Base-by-base conservation (phyloP, 92 coral and sea anemone genomes). In the Phenganax stokvisi region DNA sequence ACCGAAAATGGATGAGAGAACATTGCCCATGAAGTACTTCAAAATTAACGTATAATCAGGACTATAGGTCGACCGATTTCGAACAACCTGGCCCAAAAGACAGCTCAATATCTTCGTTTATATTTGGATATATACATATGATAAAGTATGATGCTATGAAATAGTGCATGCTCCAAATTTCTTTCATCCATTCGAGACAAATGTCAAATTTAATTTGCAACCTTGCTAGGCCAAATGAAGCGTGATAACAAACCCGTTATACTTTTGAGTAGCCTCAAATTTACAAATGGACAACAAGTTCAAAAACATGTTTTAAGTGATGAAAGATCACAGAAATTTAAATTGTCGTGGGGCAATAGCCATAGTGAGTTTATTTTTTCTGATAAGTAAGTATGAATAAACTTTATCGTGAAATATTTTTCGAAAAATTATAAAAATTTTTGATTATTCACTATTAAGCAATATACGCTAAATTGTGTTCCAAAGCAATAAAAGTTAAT, bases 221-320 rank as follows among this genome's bases (percentile, higher is more conserved):
- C 73, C 7, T 51, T 30, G n/a, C 73, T 68, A 37, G 47, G 52
- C n/a, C 54, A 28, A 28, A 68, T 37, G 51, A 68, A 68, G 73
- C 73, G 73, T 68, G 73, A 68, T 30, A 68, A 68, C 6, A 10
- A 68, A 68, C 73, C 73, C 30, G 73, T 37, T 37, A 37, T 37
- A 30, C 73, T 37, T 12, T 28, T 68, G 0, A 29, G 1, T 9
- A 68, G 73, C 73, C 11, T 51, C 12, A n/a, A 37, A 37, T 30
- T 30, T 68, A 11, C 31, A 27, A 37, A 68, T 30, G 54, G 10
- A 0, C 30, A 30, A 30, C 30, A 1, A 6, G 31, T 68, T 37
- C 3, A 37, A 37, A 68, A 68, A 37, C 47, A n/a, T 68, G 73
- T 6, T 30, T 12, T 11, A 28, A 68, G 47, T 68, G 73, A 52